Percentiles rank a stretch among this genome's conserved stretches.
Conservation (phyloP, 2,888 invertebrate species). For the Dicyrtoma fusca region DNA sequence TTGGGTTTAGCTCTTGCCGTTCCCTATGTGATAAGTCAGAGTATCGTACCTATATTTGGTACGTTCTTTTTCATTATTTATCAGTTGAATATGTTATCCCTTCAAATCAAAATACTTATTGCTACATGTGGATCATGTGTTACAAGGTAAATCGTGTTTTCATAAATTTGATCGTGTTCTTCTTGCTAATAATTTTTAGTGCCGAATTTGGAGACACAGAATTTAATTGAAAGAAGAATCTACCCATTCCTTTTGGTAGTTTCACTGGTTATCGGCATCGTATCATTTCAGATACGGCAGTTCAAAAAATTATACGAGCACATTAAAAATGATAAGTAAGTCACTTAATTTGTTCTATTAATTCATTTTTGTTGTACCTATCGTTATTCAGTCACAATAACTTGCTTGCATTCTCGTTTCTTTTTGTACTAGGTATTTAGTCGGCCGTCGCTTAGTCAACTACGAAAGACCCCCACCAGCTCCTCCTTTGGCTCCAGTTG, state of each 20-base stretch:
- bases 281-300: conserved; percentile 86
- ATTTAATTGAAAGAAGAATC: conserved; percentile 78
- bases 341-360: not conserved
- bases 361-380: not conserved
- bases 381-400: not conserved
- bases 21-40: conserved; percentile 89
- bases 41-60: conserved; percentile 62
- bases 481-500: conserved; percentile 1
- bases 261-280: conserved; percentile 69
- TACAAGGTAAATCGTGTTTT: not conserved
- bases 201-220: conserved; percentile 61
- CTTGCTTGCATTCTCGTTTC: conserved; percentile 13
- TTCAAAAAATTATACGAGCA: conserved; percentile 94
- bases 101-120: too few species aligned
- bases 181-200: conserved; percentile 44
- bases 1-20: conserved; percentile 87
- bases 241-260: conserved; percentile 86
- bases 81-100: too few species aligned
- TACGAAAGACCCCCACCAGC: conserved; percentile 68
- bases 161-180: conserved; percentile 12
- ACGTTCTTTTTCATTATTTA: conserved; percentile 36
- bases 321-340: conserved; percentile 96
- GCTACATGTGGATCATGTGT: not conserved
- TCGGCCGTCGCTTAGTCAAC: conserved; percentile 94
- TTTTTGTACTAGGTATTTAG: conserved; percentile 69